phyloP scores from a whole-genome alignment of 2,888 invertebrate genomes.

The Pristionchus maxplancki region DNA sequence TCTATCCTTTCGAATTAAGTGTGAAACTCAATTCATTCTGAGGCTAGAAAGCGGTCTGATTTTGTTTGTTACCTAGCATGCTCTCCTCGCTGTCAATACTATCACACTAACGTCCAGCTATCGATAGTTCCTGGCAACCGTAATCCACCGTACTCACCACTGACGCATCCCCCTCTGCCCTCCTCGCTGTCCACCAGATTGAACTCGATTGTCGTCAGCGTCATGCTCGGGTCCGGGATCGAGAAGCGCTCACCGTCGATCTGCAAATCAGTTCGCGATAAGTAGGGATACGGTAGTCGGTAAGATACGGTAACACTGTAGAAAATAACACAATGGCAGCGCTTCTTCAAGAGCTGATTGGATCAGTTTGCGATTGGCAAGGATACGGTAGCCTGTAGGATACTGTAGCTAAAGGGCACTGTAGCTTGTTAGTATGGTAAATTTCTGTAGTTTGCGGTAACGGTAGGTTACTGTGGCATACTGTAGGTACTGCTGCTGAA shows the following conservation, averaged over 20 bases:
- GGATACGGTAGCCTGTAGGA: no score
- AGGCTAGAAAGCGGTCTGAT: neutral
- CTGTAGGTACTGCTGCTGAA: no score
- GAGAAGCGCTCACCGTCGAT: constrained; percentile 46
- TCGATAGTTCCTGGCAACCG: no score
- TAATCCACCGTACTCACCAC: neutral
- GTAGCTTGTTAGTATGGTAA: no score
- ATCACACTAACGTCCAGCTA: no score
- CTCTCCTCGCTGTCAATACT: no score
- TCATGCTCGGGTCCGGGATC: constrained; percentile 40
- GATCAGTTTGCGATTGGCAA: no score
- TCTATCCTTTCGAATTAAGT: neutral
- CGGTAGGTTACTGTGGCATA: no score
- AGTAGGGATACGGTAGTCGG: neutral
- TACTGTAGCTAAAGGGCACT: no score
- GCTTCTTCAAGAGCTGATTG: no score
- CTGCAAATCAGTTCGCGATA: constrained; percentile 6
- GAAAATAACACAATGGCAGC: neutral
- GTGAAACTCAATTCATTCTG: neutral
- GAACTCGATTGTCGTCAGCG: constrained; percentile 47
- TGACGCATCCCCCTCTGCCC: constrained; percentile 29
- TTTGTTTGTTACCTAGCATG: neutral
- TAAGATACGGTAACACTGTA: no score
- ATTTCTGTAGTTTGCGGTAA: no score
- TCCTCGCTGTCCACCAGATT: neutral